Percentiles rank a stretch among this genome's conserved stretches.
Conservation (phyloP, 1,140 invertebrate genomes). For the Heterodera carotae region DNA sequence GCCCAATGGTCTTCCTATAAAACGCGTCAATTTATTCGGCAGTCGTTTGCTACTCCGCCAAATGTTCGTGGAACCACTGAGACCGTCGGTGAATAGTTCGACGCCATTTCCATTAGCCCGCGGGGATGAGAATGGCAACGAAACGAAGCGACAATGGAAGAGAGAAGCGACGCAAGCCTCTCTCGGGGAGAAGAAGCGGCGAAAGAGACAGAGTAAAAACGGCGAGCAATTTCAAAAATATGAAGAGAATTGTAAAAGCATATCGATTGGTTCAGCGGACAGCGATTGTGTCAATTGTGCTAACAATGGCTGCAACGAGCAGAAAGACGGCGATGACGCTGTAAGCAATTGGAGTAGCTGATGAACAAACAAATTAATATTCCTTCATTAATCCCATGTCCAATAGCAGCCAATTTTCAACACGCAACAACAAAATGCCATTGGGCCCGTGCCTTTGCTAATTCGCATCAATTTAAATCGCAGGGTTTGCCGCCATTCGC, state of each 20-base stretch:
- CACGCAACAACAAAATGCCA: not conserved
- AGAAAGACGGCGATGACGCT: not conserved
- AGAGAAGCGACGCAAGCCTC: not conserved
- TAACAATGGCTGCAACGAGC: not conserved
- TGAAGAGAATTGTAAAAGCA: not conserved
- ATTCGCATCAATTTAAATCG: too few relatives aligned
- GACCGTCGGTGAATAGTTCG: not conserved
- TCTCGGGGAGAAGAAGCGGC: not conserved
- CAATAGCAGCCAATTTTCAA: not conserved
- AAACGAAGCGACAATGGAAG: not conserved
- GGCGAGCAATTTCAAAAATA: not conserved
- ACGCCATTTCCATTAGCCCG: not conserved
- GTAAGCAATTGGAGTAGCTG: not conserved
- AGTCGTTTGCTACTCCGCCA: conserved; percentile 15
- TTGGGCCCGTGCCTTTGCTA: not conserved
- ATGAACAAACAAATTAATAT: too few relatives aligned
- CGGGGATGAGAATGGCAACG: not conserved
- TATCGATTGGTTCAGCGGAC: too few relatives aligned
- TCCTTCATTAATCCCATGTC: not conserved
- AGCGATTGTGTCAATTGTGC: not conserved
- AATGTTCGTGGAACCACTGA: conserved; percentile 26
- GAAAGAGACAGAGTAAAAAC: not conserved
- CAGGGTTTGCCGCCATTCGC: not conserved
- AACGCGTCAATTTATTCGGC: conserved; percentile 15
- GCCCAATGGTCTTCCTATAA: conserved; percentile 16